These are phyloP conservation scores for Triplophysa bombifrons DNA, from an alignment of 2,797 vertebrate species.

Conservation along the genomic window DNA sequence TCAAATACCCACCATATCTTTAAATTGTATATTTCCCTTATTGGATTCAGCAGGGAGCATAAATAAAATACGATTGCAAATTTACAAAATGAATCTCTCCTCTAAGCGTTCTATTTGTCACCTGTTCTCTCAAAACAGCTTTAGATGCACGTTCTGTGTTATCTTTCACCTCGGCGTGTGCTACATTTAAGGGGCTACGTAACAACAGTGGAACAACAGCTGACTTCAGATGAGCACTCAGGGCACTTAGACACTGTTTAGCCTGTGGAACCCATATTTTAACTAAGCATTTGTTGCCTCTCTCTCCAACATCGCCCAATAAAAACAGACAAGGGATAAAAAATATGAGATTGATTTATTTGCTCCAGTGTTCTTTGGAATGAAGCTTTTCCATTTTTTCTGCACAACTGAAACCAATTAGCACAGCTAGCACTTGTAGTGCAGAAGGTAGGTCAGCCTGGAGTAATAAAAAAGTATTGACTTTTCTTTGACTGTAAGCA, in stretches of 20 bases:
- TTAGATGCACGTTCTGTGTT: conserved; percentile 43
- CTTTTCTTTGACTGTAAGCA: conserved; percentile 91
- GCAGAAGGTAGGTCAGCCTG: conserved; percentile 89
- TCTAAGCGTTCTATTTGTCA: conserved; percentile 34
- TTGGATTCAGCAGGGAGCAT: too few relatives aligned
- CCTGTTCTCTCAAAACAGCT: conserved; percentile 30
- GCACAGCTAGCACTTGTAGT: conserved; percentile 86
- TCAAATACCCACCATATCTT: too few relatives aligned
- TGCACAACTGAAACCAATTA: conserved; percentile 90
- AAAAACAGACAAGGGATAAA: conserved; percentile 73
- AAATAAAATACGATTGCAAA: background rate
- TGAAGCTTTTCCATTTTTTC: conserved; percentile 78
- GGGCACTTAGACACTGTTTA: conserved; percentile 42
- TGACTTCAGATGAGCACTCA: conserved; percentile 44
- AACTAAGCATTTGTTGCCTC: conserved; percentile 58
- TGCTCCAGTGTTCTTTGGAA: conserved; percentile 85
- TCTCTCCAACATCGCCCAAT: conserved; percentile 79
- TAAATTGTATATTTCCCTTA: too few relatives aligned
- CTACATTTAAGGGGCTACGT: conserved; percentile 43
- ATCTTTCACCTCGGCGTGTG: conserved; percentile 49
- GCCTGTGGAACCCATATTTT: conserved; percentile 47
- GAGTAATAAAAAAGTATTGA: conserved; percentile 95
- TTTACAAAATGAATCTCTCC: conserved; percentile 33
- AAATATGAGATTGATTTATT: conserved; percentile 87
- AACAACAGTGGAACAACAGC: conserved; percentile 17